These are phyloP conservation scores for Alosa sapidissima DNA, from an alignment of 2,797 vertebrate genomes.

Conservation along the genomic window DNA sequence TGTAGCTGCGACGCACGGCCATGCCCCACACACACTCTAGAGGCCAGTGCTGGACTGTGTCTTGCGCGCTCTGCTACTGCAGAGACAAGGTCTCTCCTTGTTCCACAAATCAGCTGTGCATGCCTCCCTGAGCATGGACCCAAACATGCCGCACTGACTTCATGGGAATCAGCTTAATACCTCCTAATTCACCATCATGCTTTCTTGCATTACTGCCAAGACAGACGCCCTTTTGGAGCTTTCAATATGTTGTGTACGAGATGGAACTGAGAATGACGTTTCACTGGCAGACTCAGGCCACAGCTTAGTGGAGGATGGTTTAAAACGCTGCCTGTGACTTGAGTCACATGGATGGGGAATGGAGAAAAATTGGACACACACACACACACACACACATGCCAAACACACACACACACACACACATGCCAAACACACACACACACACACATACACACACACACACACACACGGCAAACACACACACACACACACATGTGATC, in stretches of 20 bases:
- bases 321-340: not conserved
- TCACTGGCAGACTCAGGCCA: not conserved
- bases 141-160: not conserved
- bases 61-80: not conserved
- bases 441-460: no score
- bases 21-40: not conserved
- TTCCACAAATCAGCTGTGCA: slow-evolving; percentile 8
- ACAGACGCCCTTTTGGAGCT: not conserved
- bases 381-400: not conserved
- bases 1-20: not conserved
- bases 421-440: no score
- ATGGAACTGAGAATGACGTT: not conserved
- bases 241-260: not conserved
- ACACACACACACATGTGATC: no score
- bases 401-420: not conserved
- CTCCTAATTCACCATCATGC: not conserved
- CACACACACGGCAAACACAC: no score
- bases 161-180: not conserved
- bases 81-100: not conserved
- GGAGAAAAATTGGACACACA: not conserved
- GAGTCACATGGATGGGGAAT: not conserved
- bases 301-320: not conserved
- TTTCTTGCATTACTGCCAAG: not conserved
- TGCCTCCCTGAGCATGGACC: not conserved
- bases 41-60: not conserved